These are phyloP conservation scores for Calameuta idolon DNA, from an alignment of 2,888 invertebrate genomes.

Conservation along the genomic window DNA sequence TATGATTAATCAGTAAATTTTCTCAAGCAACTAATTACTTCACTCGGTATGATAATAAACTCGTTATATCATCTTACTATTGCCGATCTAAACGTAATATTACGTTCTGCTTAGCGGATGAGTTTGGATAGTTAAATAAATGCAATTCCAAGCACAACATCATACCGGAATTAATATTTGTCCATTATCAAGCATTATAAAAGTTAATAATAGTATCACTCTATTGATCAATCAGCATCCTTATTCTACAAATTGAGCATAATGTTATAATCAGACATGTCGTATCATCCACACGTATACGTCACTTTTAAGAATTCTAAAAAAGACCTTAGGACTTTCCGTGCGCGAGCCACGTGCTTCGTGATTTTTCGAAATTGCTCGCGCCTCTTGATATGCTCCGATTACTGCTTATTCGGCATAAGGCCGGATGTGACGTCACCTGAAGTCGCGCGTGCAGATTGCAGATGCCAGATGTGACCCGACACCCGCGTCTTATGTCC, in stretches of 20 bases:
- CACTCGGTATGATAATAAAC: not conserved
- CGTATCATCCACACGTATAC: not conserved
- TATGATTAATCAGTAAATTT: not conserved
- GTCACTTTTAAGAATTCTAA: not conserved
- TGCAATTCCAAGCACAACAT: not conserved
- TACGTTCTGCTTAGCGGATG: not conserved
- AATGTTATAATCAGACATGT: not conserved
- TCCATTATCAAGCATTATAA: not conserved
- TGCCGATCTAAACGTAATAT: not conserved
- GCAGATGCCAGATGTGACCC: constrained; percentile 52
- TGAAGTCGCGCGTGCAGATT: constrained; percentile 44
- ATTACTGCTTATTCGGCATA: constrained; percentile 54
- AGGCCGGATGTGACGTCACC: constrained; percentile 57
- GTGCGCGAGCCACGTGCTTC: not conserved
- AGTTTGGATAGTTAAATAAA: not conserved
- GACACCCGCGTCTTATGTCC: constrained; percentile 45
- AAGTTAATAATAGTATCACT: not conserved
- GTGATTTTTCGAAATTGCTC: not conserved
- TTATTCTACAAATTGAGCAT: not conserved
- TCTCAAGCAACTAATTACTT: not conserved
- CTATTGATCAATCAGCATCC: not conserved
- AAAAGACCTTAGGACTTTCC: not conserved
- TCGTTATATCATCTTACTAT: not conserved
- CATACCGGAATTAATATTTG: not conserved
- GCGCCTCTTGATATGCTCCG: constrained; percentile 26